Conservation (phyloP, 2,113 vertebrate species). For the Gracilinanus agilis region DNA sequence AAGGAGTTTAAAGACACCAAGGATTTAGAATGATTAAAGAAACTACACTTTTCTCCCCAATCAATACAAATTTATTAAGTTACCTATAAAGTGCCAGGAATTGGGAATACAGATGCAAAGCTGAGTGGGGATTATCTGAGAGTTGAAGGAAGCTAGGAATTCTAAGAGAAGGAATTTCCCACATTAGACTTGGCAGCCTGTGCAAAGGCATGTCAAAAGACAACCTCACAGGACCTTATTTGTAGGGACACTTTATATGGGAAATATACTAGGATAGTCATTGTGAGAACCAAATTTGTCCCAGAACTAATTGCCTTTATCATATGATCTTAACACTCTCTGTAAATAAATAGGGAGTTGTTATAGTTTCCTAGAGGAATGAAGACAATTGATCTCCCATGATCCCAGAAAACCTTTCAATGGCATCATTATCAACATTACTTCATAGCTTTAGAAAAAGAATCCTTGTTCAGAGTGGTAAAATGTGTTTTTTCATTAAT, state of each 20-base stretch:
- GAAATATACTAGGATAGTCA: background rate
- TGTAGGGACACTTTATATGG: background rate
- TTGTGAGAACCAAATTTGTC: background rate
- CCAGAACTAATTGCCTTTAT: background rate
- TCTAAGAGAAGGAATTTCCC: background rate
- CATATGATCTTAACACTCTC: background rate
- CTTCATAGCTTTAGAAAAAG: background rate
- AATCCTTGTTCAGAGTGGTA: background rate
- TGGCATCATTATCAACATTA: background rate
- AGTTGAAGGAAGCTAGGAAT: background rate
- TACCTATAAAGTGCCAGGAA: background rate
- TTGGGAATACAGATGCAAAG: background rate
- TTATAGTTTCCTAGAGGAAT: background rate
- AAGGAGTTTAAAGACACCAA: background rate
- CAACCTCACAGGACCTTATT: background rate
- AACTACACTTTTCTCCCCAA: background rate
- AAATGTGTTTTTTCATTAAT: background rate
- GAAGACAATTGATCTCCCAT: background rate
- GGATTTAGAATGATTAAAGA: background rate
- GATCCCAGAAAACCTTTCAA: background rate
- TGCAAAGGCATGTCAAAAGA: background rate
- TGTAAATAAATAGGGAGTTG: background rate
- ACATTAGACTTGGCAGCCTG: background rate
- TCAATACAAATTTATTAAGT: background rate
- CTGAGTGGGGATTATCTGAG: background rate